These are phyloP conservation scores for Corythoichthys haematopterus DNA, from an alignment of 2,113 vertebrate species.

Conservation along the genomic window DNA sequence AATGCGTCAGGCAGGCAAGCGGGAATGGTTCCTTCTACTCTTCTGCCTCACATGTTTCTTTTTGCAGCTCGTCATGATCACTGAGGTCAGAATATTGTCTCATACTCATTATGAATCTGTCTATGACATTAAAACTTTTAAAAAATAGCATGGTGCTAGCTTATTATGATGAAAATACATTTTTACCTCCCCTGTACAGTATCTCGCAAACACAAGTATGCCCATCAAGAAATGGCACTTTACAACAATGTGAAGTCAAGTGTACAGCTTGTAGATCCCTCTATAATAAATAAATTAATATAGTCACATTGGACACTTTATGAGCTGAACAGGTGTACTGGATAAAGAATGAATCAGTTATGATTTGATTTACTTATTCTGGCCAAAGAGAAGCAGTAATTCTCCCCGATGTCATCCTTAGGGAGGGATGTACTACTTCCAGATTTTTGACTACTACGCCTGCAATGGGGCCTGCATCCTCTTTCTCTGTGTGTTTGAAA, in stretches of 20 bases:
- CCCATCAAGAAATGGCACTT: background rate
- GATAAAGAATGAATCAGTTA: background rate
- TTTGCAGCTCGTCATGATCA: conserved; percentile 66
- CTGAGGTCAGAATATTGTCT: conserved; percentile 55
- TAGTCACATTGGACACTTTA: background rate
- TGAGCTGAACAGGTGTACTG: background rate
- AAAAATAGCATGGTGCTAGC: too few relatives aligned
- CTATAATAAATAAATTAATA: too few relatives aligned
- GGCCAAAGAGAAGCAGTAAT: background rate
- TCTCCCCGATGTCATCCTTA: conserved; percentile 20
- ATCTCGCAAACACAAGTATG: too few relatives aligned
- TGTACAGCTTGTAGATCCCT: too few relatives aligned
- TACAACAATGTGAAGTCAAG: background rate
- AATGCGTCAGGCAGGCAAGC: conserved; percentile 50
- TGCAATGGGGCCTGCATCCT: conserved; percentile 71
- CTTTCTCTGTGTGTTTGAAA: conserved; percentile 65
- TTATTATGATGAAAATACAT: too few relatives aligned
- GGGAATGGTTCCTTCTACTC: conserved; percentile 63
- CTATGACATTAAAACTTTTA: background rate
- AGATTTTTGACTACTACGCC: conserved; percentile 74
- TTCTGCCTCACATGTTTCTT: conserved; percentile 66
- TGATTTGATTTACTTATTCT: background rate
- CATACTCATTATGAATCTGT: background rate
- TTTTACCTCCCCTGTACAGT: too few relatives aligned
- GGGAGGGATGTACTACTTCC: conserved; percentile 74